Evolutionary conservation across 2,113 vertebrate genomes (phyloP).

Genomic region (Caloenas nicobarica): DNA sequence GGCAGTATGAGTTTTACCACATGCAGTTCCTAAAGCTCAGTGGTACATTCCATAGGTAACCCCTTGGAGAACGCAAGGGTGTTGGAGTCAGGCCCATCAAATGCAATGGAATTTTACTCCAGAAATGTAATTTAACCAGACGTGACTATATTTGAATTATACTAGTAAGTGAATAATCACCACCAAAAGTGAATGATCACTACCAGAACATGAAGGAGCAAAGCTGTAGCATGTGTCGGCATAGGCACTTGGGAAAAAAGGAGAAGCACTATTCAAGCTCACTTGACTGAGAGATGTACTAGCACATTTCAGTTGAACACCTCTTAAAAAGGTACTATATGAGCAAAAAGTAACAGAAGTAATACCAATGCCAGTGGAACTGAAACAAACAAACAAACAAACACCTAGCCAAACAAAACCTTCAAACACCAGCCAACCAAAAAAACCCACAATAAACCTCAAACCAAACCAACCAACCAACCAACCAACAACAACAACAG

Average conservation of each 20-base stretch:
- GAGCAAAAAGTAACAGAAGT: not conserved
- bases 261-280: not conserved
- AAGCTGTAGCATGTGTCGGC: not conserved
- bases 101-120: not conserved
- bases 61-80: not conserved
- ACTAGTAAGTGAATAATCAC: not conserved
- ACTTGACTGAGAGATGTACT: not conserved
- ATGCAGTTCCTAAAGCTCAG: not conserved
- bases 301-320: not conserved
- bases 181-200: not conserved
- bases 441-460: no score
- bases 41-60: no score
- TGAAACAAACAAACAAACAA: no score
- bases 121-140: not conserved
- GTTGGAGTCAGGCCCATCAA: not conserved
- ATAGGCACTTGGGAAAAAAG: not conserved
- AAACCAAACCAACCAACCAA: no score
- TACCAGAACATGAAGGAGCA: not conserved
- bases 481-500: no score
- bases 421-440: no score
- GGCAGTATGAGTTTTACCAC: rapidly evolving
- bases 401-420: no score
- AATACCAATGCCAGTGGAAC: not conserved
- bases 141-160: not conserved
- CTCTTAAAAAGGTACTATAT: not conserved